A percentile compares a stretch with the other conserved stretches of the same genome.
Evolutionary conservation across 2,113 vertebrate species (phyloP).

Genomic region (Acanthochromis polyacanthus): DNA sequence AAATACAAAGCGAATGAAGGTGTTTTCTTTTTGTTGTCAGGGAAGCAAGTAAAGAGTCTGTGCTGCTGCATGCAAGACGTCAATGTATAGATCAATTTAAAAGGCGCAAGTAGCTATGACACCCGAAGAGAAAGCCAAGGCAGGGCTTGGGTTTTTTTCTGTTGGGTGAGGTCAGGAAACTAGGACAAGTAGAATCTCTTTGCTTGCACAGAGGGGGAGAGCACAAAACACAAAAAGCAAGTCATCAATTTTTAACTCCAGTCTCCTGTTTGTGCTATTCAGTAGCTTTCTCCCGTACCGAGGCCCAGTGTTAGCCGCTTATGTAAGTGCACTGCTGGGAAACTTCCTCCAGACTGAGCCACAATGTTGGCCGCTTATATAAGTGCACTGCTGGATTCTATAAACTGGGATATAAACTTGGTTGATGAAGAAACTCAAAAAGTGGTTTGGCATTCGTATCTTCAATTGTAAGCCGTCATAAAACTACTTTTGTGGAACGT

Average conservation of each 20-base stretch:
- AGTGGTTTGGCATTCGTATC: neutral
- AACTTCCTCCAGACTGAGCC: conserved; percentile 54
- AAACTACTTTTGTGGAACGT: too few relatives aligned
- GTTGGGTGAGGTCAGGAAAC: conserved; percentile 61
- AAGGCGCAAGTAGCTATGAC: neutral
- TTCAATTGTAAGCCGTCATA: neutral
- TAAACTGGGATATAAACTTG: conserved; percentile 31
- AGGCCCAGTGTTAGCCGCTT: conserved; percentile 47
- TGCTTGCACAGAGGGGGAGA: conserved; percentile 11
- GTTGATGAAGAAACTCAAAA: neutral
- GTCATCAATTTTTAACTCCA: conserved; percentile 77
- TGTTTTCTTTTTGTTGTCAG: neutral
- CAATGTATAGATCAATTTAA: neutral
- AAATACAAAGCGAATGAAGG: neutral
- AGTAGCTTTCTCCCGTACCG: conserved; percentile 57
- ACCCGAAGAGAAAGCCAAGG: neutral
- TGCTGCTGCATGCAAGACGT: neutral
- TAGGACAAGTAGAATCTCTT: conserved; percentile 57
- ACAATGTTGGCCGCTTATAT: conserved; percentile 46
- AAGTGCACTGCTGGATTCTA: conserved; percentile 28
- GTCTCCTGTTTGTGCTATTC: conserved; percentile 65
- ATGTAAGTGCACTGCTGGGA: conserved; percentile 56
- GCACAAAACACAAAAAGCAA: conserved; percentile 68
- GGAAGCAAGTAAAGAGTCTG: neutral
- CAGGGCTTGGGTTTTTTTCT: conserved; percentile 23